phyloP scores from a whole-genome alignment of 2,888 invertebrate species.

The Erebia epiphron region DNA sequence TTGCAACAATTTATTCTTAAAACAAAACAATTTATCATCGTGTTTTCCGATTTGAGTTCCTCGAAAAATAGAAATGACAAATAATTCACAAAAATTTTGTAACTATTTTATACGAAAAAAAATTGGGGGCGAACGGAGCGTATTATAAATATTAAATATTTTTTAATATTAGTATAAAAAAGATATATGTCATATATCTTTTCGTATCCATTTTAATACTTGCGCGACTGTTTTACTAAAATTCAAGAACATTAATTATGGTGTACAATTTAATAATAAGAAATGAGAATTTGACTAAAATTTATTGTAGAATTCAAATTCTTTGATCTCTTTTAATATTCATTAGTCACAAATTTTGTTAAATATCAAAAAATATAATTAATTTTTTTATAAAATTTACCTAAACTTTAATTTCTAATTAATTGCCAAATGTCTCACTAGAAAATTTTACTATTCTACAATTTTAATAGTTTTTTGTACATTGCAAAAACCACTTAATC shows the following conservation, averaged over 20 bases:
- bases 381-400: background rate
- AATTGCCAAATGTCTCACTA: slow-evolving; percentile 7
- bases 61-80: too few relatives aligned
- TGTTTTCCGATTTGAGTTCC: too few relatives aligned
- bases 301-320: background rate
- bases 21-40: too few relatives aligned
- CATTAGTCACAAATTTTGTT: background rate
- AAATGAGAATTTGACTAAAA: background rate
- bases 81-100: background rate
- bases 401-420: background rate
- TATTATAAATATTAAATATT: slow-evolving; percentile 19
- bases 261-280: background rate
- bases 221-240: background rate
- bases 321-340: too few relatives aligned
- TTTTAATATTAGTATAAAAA: background rate
- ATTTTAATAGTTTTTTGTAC: too few relatives aligned
- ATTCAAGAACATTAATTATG: background rate
- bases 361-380: slow-evolving; percentile 3
- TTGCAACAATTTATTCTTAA: too few relatives aligned
- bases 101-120: background rate
- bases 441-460: background rate
- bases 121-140: slow-evolving; percentile 19
- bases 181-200: background rate
- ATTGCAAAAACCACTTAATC: background rate
- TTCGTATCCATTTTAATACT: slow-evolving; percentile 4